These are phyloP conservation scores for Tetragonula clypearis DNA, from an alignment of 1,140 invertebrate species.

Conservation along the genomic window DNA sequence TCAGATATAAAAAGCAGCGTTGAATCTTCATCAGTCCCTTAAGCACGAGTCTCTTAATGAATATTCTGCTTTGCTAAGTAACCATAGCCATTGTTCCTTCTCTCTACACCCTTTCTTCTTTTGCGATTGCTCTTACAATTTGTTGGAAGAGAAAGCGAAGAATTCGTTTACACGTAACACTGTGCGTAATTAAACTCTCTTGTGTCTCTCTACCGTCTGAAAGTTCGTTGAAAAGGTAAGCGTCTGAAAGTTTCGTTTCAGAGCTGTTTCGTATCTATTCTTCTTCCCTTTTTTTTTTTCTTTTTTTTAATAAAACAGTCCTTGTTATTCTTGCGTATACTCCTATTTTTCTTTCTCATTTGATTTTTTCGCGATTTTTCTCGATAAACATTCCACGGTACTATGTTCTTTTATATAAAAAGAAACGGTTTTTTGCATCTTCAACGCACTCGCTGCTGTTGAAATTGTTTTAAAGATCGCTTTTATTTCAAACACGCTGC, in stretches of 20 bases:
- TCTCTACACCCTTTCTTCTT: background rate
- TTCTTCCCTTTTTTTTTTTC: background rate
- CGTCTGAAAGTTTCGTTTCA: constrained; percentile 33
- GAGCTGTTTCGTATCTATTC: background rate
- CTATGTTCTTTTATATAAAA: background rate
- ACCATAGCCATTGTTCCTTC: background rate
- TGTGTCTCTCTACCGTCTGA: background rate
- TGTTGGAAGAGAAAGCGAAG: constrained; percentile 3
- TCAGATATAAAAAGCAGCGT: background rate
- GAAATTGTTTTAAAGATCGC: too few relatives aligned
- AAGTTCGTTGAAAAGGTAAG: constrained; percentile 27
- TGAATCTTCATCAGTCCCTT: background rate
- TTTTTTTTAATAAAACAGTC: background rate
- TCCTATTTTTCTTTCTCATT: background rate
- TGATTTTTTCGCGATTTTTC: too few relatives aligned
- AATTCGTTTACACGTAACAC: constrained; percentile 24
- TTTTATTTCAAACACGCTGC: background rate
- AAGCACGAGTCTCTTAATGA: background rate
- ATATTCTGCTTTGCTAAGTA: background rate
- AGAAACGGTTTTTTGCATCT: background rate
- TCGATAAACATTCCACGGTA: background rate
- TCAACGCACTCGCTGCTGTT: too few relatives aligned
- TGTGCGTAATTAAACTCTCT: constrained; percentile 40
- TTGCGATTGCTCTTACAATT: constrained; percentile 1
- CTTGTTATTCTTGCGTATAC: background rate